Evolutionary conservation across 1,140 invertebrate species (phyloP).

Genomic region (Cyphomyrmex costatus): DNA sequence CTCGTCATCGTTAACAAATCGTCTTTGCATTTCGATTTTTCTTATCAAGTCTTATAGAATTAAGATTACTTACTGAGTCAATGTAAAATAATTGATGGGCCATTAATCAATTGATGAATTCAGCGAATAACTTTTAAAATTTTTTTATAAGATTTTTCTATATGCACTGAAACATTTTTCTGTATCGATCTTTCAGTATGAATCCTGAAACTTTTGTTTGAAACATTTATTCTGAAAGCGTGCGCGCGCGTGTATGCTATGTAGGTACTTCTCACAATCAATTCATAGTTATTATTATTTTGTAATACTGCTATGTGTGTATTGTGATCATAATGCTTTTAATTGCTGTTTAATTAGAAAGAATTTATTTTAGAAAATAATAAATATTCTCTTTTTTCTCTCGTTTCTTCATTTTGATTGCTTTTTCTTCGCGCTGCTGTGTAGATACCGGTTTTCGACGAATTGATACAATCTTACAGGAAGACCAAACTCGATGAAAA

Average conservation of each 20-base stretch:
- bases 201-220: no score
- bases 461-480: conserved; percentile 76
- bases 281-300: neutral
- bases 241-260: no score
- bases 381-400: neutral
- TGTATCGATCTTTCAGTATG: no score
- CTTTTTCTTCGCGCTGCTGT: neutral
- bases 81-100: neutral
- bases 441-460: conserved; percentile 69
- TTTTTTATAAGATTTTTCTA: no score
- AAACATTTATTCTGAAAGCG: no score
- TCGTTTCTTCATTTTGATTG: conserved; percentile 2
- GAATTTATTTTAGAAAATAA: conserved; percentile 8
- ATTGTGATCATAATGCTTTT: neutral
- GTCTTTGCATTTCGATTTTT: conserved; percentile 26
- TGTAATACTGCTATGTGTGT: neutral
- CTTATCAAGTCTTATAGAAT: neutral
- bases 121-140: neutral
- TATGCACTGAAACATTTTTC: no score
- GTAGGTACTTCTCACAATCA: no score
- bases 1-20: conserved; percentile 61
- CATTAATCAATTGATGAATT: neutral
- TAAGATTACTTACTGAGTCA: neutral
- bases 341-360: neutral
- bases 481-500: conserved; percentile 76